Percentiles rank a stretch among this genome's conserved stretches.
These are phyloP conservation scores for Anneissia japonica DNA, from an alignment of 35 echinoderm and acorn worm genomes.

Conservation along the genomic window DNA sequence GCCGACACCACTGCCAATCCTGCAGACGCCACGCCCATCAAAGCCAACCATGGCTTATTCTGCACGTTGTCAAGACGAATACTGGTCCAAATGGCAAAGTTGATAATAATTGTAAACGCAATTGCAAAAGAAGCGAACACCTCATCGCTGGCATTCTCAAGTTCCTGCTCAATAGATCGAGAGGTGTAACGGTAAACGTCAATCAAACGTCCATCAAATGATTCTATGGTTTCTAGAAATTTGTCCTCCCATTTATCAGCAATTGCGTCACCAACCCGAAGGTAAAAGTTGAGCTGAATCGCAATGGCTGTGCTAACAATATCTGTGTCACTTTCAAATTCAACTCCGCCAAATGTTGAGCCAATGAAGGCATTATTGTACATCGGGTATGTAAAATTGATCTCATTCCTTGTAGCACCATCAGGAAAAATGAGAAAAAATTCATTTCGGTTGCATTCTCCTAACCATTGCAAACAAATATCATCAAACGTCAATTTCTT, in stretches of 20 bases:
- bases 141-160: background rate
- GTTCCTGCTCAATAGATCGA: slow-evolving; percentile 4
- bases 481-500: background rate
- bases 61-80: slow-evolving; percentile 7
- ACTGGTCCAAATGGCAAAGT: slow-evolving; percentile 12
- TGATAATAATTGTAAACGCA: slow-evolving; percentile 15
- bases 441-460: background rate
- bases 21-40: slow-evolving; percentile 12
- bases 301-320: background rate
- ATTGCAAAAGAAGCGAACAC: background rate
- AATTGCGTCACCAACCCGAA: background rate
- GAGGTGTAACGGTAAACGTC: slow-evolving; percentile 8
- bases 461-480: background rate
- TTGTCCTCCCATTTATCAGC: slow-evolving; percentile 13
- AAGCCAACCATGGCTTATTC: slow-evolving; percentile 20
- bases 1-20: slow-evolving; percentile 7
- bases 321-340: background rate
- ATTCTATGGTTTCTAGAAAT: slow-evolving; percentile 2
- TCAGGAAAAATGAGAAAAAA: background rate
- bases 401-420: background rate
- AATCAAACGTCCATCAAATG: background rate
- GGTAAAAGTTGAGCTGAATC: slow-evolving; percentile 3
- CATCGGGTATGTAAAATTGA: background rate
- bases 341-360: slow-evolving; percentile 4
- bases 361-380: slow-evolving; percentile 4